Base-by-base conservation (phyloP, 2,113 vertebrate genomes). In the Dissostichus mawsoni region DNA sequence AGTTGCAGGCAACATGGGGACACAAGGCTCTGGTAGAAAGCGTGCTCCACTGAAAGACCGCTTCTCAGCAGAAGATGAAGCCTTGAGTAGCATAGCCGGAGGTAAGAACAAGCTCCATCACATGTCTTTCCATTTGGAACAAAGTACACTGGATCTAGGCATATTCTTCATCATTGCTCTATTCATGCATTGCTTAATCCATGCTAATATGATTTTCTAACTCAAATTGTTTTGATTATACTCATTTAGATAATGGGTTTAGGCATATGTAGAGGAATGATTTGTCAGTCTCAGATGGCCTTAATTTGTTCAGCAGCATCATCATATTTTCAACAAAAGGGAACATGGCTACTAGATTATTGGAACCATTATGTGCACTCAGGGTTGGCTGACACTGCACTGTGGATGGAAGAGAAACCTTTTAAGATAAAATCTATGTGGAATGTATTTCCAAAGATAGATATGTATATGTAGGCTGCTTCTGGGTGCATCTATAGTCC, bases 1-100 rank as follows among this genome's bases (percentile, higher is more conserved):
- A 87, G 81, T 87, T 81, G 52, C 53, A 74, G 89, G 88, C 88
- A 94, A 87, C 85, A 99, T 99, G 98, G 97, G 96, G 90, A 99
- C 98, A 87, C 98, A 97, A 92, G 97, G 97, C 88, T 95, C 96
- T 86, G 98, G 98, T 89, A 96, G 98, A 81, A 99, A 99, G 92
- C 97, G 98, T 73, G 97, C 97, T 53, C 98, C 96, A 17, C 77
- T 98, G 58, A 99, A 98, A 94, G 98, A 99, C 90, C 96, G 98
- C 36, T 99, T 98, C 94, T 99, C 98, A 79, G 98, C 98, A 23
- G 98, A 99, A 92, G 98, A 99, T 93, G 98, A 99, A 87, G 96
- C 98, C 20, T 86, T 99, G 87, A 98, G 96, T 94, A 97, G 92
- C 92, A 99, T 99, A 76, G 98, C 98, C 73, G 93, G 98, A 99